These are phyloP conservation scores for Pocillopora meandrina DNA, from an alignment of 92 coral and sea anemone species.

Conservation along the genomic window DNA sequence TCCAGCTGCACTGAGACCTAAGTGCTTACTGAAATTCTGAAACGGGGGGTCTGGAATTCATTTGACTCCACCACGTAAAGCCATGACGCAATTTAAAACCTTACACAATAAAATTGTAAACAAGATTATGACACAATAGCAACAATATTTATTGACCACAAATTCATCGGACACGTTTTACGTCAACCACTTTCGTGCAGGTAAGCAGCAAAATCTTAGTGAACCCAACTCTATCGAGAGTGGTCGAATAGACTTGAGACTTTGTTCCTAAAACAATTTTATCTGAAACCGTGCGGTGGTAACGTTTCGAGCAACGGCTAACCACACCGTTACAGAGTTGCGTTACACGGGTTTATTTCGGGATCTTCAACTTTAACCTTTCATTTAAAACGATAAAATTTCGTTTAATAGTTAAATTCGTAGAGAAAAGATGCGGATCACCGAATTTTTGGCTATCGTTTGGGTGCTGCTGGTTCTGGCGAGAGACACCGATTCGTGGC, in stretches of 20 bases:
- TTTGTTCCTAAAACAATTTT: neutral
- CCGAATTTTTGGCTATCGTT: neutral
- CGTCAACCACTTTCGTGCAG: neutral
- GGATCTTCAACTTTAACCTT: neutral
- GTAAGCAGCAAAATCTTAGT: neutral
- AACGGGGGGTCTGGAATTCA: neutral
- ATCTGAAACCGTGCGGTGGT: neutral
- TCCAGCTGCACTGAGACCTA: neutral
- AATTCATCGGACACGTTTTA: neutral
- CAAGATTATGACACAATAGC: neutral
- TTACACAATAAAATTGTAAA: neutral
- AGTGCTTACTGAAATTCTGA: neutral
- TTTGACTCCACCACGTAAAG: neutral
- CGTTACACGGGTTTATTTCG: neutral
- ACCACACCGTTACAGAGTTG: neutral
- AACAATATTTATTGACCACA: conserved; percentile 1
- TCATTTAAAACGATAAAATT: neutral
- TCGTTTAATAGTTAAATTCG: neutral
- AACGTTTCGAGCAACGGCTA: neutral
- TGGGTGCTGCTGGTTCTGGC: conserved; percentile 7
- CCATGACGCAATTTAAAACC: conserved; percentile 5
- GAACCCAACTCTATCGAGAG: neutral
- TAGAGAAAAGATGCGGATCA: conserved; percentile 10
- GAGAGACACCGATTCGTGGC: conserved; percentile 33
- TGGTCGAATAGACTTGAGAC: neutral